Evolutionary conservation across 2,888 invertebrate genomes (phyloP).

Genomic region (Periphyllus acericola): DNA sequence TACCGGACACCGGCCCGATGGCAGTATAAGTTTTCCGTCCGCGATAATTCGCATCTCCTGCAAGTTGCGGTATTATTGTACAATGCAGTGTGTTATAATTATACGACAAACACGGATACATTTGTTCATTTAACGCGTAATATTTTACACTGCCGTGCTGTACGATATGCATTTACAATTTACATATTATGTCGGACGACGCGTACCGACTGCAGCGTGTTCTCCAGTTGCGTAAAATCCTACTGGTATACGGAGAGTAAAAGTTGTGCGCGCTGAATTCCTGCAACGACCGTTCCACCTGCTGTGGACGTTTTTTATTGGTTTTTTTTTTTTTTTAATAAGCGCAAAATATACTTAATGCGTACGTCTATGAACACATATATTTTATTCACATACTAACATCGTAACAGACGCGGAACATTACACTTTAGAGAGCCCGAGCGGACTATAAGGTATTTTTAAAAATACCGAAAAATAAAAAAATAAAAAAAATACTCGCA

Average conservation of each 20-base stretch:
- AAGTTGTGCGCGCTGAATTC: not conserved
- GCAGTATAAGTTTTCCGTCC: not conserved
- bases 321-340: not conserved
- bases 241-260: not conserved
- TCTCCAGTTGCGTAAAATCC: not conserved
- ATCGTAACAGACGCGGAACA: not conserved
- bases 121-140: not conserved
- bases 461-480: too few relatives aligned
- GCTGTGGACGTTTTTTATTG: not conserved
- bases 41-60: too few relatives aligned
- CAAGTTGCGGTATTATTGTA: too few relatives aligned
- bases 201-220: not conserved
- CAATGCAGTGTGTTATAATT: too few relatives aligned
- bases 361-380: not conserved
- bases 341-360: not conserved
- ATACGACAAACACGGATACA: too few relatives aligned
- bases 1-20: not conserved
- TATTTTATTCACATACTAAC: not conserved
- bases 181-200: not conserved
- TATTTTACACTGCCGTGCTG: not conserved
- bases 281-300: not conserved
- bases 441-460: too few relatives aligned
- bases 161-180: too few relatives aligned
- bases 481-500: too few relatives aligned
- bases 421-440: not conserved